Percentiles rank a stretch among this genome's conserved stretches.
Evolutionary conservation across 2,113 vertebrate genomes (phyloP).

Genomic region (Hymenochirus boettgeri): DNA sequence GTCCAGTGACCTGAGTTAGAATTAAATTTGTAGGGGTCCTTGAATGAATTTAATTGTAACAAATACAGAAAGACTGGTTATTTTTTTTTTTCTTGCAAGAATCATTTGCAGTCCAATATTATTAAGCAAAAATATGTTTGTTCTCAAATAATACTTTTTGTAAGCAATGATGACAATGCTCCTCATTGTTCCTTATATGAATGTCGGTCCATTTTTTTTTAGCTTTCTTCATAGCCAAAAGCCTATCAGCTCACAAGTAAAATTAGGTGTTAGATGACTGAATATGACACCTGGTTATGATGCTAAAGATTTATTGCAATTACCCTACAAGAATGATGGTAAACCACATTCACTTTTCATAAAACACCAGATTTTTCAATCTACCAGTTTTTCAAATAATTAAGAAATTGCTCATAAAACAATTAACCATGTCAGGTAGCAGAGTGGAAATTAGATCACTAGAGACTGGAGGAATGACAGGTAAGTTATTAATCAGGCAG

Average conservation of each 20-base stretch:
- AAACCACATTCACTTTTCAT: constrained; percentile 2
- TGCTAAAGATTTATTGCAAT: constrained; percentile 9
- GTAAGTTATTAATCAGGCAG: constrained; percentile 14
- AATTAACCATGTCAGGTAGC: neutral
- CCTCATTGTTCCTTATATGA: neutral
- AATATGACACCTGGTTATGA: neutral
- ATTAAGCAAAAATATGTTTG: neutral
- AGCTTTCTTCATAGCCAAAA: neutral
- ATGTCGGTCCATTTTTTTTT: neutral
- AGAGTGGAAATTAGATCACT: neutral
- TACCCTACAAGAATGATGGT: neutral
- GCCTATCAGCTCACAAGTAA: neutral
- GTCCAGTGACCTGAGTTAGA: too few relatives aligned
- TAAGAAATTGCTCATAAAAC: constrained; percentile 18
- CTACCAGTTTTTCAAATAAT: neutral
- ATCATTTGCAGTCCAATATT: neutral
- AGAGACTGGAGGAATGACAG: neutral
- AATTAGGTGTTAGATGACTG: constrained; percentile 18
- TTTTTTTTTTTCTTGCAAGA: too few relatives aligned
- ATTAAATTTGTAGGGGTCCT: too few relatives aligned
- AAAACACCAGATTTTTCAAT: constrained; percentile 13
- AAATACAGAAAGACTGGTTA: too few relatives aligned
- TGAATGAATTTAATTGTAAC: too few relatives aligned
- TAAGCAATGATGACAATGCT: neutral
- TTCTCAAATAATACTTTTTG: neutral